Percentiles rank a stretch among this genome's conserved stretches.
Conservation (phyloP, 2,113 vertebrate species). For the Leptobrachium ailaonicum region DNA sequence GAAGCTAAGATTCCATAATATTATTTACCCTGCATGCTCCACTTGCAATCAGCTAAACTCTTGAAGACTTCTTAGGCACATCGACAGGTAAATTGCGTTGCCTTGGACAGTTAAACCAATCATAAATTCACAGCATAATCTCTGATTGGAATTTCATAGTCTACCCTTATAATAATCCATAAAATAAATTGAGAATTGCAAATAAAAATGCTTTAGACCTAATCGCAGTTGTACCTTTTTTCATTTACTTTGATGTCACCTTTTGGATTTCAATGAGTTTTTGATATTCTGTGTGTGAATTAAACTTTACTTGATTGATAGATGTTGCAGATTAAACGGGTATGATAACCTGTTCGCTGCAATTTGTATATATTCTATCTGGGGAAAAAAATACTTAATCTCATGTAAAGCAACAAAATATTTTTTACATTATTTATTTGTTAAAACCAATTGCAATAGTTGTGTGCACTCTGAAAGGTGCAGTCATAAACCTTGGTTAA, state of each 20-base stretch:
- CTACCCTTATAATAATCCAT: conserved; percentile 18
- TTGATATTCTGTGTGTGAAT: not conserved
- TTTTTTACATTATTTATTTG: too few relatives aligned
- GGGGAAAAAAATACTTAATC: too few relatives aligned
- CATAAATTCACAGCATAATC: conserved; percentile 26
- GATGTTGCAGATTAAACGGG: conserved; percentile 19
- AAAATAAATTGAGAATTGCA: conserved; percentile 12
- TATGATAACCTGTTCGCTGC: conserved; percentile 25
- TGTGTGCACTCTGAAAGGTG: too few relatives aligned
- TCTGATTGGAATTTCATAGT: conserved; percentile 22
- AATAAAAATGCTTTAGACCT: conserved; percentile 28
- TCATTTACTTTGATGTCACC: conserved; percentile 24
- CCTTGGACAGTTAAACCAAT: conserved; percentile 30
- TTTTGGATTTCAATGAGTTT: conserved; percentile 6
- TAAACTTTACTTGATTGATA: conserved; percentile 10
- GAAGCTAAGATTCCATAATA: conserved; percentile 15
- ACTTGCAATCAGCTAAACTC: conserved; percentile 23
- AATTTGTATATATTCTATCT: too few relatives aligned
- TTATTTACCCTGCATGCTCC: conserved; percentile 34
- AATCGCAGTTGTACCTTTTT: conserved; percentile 37
- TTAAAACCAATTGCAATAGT: too few relatives aligned
- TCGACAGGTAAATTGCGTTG: conserved; percentile 33
- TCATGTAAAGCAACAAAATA: too few relatives aligned
- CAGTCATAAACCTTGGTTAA: too few relatives aligned
- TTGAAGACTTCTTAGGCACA: conserved; percentile 13